Percentiles rank a stretch among this genome's conserved stretches.
Evolutionary conservation across 2,797 vertebrate species (phyloP).

Genomic region (Poeciliopsis infans): DNA sequence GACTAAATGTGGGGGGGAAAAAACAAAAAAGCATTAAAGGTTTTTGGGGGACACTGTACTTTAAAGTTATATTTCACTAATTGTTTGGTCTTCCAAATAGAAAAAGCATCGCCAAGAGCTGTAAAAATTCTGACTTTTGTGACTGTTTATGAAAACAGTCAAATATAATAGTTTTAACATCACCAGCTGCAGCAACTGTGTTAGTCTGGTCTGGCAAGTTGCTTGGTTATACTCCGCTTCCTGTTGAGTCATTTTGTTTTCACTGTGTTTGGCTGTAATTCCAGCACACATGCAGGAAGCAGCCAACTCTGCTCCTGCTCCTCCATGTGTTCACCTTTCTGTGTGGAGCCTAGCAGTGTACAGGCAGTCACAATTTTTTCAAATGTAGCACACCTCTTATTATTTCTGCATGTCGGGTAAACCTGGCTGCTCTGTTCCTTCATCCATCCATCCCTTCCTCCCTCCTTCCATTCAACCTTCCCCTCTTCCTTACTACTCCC

Average conservation of each 20-base stretch:
- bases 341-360: constrained; percentile 47
- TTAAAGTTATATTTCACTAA: constrained; percentile 16
- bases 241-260: constrained; percentile 62
- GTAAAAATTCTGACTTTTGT: constrained; percentile 14
- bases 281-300: constrained; percentile 51
- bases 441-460: constrained; percentile 53
- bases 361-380: constrained; percentile 63
- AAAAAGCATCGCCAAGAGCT: constrained; percentile 4
- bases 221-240: constrained; percentile 52
- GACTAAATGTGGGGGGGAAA: neutral
- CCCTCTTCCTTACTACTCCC: constrained; percentile 38
- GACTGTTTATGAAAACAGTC: neutral
- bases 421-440: constrained; percentile 84
- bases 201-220: constrained; percentile 24
- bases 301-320: constrained; percentile 39
- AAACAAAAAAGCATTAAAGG: neutral
- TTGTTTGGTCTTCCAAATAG: constrained; percentile 21
- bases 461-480: constrained; percentile 21
- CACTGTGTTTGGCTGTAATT: constrained; percentile 53
- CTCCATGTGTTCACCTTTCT: constrained; percentile 55
- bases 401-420: constrained; percentile 82
- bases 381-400: constrained; percentile 58
- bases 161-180: constrained; percentile 11
- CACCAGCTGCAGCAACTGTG: constrained; percentile 11
- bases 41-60: neutral